phyloP scores from a whole-genome alignment of 2,113 vertebrate genomes.

The Drymodes brunneopygia region DNA sequence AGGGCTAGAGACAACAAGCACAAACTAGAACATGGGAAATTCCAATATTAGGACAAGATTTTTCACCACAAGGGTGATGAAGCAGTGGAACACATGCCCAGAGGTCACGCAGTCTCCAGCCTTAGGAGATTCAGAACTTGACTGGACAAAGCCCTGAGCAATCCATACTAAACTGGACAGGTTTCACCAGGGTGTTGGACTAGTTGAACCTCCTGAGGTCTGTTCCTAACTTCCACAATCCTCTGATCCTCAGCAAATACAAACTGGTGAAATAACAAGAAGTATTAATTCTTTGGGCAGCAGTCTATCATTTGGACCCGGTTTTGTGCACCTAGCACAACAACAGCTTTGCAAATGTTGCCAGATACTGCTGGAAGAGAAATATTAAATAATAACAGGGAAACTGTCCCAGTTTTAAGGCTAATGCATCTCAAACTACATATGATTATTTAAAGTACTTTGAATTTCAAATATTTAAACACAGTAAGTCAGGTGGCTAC shows the following conservation, averaged over 20 bases:
- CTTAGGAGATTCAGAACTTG: neutral
- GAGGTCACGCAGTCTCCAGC: neutral
- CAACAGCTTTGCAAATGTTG: neutral
- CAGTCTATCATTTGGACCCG: neutral
- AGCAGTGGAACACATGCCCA: neutral
- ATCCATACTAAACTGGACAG: neutral
- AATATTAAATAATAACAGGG: neutral
- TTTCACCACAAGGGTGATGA: neutral
- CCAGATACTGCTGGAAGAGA: neutral
- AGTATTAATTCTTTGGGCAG: neutral
- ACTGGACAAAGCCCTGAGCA: neutral
- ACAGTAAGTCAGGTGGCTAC: neutral
- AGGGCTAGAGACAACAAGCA: neutral
- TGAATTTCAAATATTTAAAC: conserved; percentile 1
- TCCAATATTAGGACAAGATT: neutral
- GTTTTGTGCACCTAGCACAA: neutral
- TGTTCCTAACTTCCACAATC: neutral
- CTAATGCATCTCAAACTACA: neutral
- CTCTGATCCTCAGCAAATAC: neutral
- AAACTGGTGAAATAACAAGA: neutral
- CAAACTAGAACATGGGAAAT: conserved; percentile 3
- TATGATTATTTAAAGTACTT: neutral
- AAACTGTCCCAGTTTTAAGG: neutral
- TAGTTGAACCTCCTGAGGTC: neutral
- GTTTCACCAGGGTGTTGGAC: neutral